Base-by-base conservation (phyloP, 2,797 vertebrate species). In the Coendou prehensilis region DNA sequence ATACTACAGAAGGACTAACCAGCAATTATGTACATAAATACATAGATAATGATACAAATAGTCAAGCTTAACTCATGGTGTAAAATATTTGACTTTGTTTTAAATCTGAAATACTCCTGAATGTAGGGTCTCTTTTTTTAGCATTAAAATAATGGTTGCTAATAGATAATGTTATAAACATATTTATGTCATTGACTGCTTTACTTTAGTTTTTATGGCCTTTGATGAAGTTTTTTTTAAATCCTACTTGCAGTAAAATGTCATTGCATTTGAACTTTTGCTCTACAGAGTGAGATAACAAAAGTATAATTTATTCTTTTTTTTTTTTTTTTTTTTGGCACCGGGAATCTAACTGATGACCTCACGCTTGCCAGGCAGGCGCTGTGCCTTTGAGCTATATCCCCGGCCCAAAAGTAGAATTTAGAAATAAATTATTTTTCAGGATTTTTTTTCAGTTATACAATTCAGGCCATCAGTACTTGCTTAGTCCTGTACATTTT, bases 401-500 rank as follows among this genome's bases (percentile, higher is more conserved):
- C 37, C 37, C 37, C 37, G 37, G 37, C 37, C 37, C 30, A 97
- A 33, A 64, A 89, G 64, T 37, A 69, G 30, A 84, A 76, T 94
- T 97, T 83, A 90, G 37, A 93, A 87, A 59, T 89, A 87, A 94
- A 76, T 50, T 8, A 10, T 91, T 61, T 91, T 92, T 30, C 14
- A 50, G 81, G 64, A 75, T 28, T 20, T 41, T 96, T 92, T 95
- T 61, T 37, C 23, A 73, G 10, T 91, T 73, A 18, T 52, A 81
- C 85, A 91, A 71, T 6, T 64, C n/a, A 82, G 50, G 50, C 59
- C 78, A 67, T 95, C 79, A 97, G 26, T 78, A 87, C 23, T 75
- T 95, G 93, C 61, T 86, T 78, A 84, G 71, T 47, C 57, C 76
- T 96, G 47, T 63, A 94, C 54, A 50, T 97, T 93, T 94, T 95